phyloP scores from a whole-genome alignment of 35 echinoderm and acorn worm species.

The Lytechinus pictus region DNA sequence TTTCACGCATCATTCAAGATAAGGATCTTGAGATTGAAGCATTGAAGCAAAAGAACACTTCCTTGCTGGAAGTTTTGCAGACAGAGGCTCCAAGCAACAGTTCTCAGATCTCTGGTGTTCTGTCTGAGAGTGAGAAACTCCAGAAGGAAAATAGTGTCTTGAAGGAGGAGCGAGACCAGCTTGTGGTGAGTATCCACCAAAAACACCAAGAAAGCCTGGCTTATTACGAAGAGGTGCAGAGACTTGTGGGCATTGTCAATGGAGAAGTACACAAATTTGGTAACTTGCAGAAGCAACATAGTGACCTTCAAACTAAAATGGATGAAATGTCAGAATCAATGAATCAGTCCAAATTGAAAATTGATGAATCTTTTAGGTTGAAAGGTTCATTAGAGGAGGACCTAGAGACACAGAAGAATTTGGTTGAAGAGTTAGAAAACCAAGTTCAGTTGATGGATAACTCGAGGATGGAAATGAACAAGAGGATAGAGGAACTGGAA shows the following conservation, averaged over 20 bases:
- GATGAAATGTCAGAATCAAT: slow-evolving; percentile 60
- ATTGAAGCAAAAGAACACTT: slow-evolving; percentile 86
- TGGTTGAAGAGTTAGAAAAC: slow-evolving; percentile 65
- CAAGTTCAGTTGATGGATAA: slow-evolving; percentile 67
- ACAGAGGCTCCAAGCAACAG: slow-evolving; percentile 70
- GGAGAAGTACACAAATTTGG: slow-evolving; percentile 69
- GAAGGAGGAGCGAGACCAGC: slow-evolving; percentile 88
- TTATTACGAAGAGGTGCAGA: slow-evolving; percentile 99
- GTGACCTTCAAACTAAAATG: slow-evolving; percentile 51
- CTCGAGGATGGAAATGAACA: slow-evolving; percentile 47
- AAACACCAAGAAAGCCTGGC: slow-evolving; percentile 97
- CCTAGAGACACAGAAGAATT: slow-evolving; percentile 67
- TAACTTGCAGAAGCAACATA: slow-evolving; percentile 62
- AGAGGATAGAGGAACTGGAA: slow-evolving; percentile 26
- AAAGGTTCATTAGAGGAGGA: slow-evolving; percentile 57
- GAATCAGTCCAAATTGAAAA: slow-evolving; percentile 45
- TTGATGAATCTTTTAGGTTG: slow-evolving; percentile 59
- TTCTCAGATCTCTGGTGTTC: slow-evolving; percentile 72
- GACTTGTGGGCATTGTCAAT: slow-evolving; percentile 77
- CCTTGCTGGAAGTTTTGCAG: slow-evolving; percentile 86
- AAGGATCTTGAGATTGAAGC: slow-evolving; percentile 98
- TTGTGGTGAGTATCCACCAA: slow-evolving; percentile 96
- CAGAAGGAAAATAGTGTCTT: slow-evolving; percentile 93
- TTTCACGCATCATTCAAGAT: slow-evolving; percentile 91
- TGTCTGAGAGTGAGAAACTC: slow-evolving; percentile 76